Base-by-base conservation (phyloP, 2,797 vertebrate species). In the Menidia menidia region DNA sequence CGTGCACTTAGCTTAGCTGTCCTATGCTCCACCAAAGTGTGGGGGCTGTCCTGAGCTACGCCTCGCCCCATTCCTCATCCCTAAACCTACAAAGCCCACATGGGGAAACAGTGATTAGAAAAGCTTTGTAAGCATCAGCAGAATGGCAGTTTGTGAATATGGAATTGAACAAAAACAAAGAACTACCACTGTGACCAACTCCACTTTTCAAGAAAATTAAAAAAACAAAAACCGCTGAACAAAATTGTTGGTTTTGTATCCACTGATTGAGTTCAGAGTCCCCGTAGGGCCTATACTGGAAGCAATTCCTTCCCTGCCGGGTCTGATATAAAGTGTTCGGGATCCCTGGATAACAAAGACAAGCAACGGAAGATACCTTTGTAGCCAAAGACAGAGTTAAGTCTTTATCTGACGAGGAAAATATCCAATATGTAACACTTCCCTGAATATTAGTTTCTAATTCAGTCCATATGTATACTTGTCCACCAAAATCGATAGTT, bases 11-110 rank as follows among this genome's bases (percentile, higher is more conserved):
- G 58, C 47, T 75, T 3, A 7, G 72, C 56, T 59, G 60, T 75
- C 57, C 31, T 43, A 53, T 75, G 59, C 35, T 47, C 58, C 63
- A 4, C 25, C 13, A 68, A 42, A 15, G 57, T 15, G 0, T 42
- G 1, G 60, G 65, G 64, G 66, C 63, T 67, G 69, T 69, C 66
- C 78, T 86, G 71, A 87, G 77, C 80, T 82, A 62, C 64, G 76
- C 59, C 32, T 86, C 80, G 79, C 72, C 75, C 64, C 57, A n/a
- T 35, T 61, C 61, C 51, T 64, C 51, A 42, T 51, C 60, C 33
- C 64, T 59, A 33, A 5, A 62, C 48, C 64, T 18, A 39, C 51
- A 25, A 43, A 35, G 19, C 30, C 35, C 15, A 4, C 61, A 75
- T 60, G 73, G 61, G 60, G 57, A 68, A 80, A 63, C 59, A 62